These are phyloP conservation scores for Ephydatia muelleri DNA, from an alignment of 37 sponge, comb jelly and placozoan genomes.

Conservation along the genomic window DNA sequence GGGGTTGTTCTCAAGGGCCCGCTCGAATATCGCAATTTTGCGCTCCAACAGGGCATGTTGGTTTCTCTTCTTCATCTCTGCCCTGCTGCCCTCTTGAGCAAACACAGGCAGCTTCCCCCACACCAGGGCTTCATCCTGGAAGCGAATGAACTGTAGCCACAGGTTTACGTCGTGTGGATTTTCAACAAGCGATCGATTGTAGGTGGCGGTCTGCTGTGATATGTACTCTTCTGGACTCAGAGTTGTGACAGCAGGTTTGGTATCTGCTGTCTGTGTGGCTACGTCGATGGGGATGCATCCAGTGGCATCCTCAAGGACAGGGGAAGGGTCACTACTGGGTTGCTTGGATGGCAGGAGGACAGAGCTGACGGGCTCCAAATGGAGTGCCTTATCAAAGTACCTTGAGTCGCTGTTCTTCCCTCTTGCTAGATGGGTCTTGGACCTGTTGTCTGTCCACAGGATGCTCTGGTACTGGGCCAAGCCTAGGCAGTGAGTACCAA, in stretches of 20 bases:
- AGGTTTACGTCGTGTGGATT: conserved; percentile 68
- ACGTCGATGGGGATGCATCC: not conserved
- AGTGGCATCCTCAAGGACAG: not conserved
- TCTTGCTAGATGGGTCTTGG: not conserved
- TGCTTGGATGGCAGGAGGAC: not conserved
- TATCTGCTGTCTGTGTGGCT: not conserved
- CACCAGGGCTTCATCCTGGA: conserved; percentile 55
- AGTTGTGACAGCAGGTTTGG: not conserved
- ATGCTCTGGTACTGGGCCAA: conserved; percentile 28
- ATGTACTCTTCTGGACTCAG: conserved; percentile 41
- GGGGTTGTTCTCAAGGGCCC: conserved; percentile 81
- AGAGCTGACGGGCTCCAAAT: not conserved
- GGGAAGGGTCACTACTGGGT: not conserved
- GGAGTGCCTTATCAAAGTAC: not conserved
- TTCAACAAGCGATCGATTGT: conserved; percentile 48
- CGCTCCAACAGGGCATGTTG: conserved; percentile 58
- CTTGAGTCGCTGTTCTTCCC: conserved; percentile 5
- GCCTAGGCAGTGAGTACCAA: conserved; percentile 42
- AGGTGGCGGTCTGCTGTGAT: conserved; percentile 31
- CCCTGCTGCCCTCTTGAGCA: conserved; percentile 6
- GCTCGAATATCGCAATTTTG: conserved; percentile 84
- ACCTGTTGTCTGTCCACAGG: conserved; percentile 46
- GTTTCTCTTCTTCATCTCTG: conserved; percentile 3
- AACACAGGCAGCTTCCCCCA: conserved; percentile 22
- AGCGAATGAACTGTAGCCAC: conserved; percentile 77